Percentiles rank a stretch among this genome's conserved stretches.
Evolutionary conservation across 2,113 vertebrate species (phyloP).

Genomic region (Cynopterus brachyotis): DNA sequence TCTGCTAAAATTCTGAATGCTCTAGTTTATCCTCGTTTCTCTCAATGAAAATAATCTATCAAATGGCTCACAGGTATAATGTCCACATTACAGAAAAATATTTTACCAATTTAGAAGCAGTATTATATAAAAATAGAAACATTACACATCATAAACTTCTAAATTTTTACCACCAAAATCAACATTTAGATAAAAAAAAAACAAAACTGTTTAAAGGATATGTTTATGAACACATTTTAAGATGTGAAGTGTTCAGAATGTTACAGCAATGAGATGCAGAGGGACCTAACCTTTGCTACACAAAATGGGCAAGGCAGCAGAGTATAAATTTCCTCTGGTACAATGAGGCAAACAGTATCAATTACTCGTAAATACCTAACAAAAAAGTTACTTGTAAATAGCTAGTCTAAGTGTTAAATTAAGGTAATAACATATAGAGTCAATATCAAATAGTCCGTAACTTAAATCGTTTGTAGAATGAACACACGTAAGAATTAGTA

Average conservation of each 20-base stretch:
- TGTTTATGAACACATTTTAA: conserved; percentile 41
- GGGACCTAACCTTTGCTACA: background rate
- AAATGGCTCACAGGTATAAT: background rate
- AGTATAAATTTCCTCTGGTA: background rate
- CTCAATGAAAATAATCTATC: background rate
- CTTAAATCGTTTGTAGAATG: background rate
- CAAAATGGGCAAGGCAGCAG: background rate
- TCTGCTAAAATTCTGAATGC: conserved; percentile 44
- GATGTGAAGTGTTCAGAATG: conserved; percentile 23
- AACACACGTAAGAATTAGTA: background rate
- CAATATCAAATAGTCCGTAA: background rate
- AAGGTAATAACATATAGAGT: background rate
- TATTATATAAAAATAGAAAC: background rate
- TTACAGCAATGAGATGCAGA: background rate
- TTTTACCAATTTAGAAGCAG: background rate
- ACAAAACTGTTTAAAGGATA: background rate
- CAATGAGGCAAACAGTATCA: background rate
- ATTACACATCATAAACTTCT: background rate
- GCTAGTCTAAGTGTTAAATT: background rate
- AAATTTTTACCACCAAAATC: background rate
- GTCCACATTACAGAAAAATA: background rate
- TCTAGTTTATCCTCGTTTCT: background rate
- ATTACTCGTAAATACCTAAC: background rate
- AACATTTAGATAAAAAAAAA: conserved; percentile 9
- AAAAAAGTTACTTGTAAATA: background rate